These are phyloP conservation scores for Cherax destructor DNA, from an alignment of 1,140 invertebrate species.

Conservation along the genomic window DNA sequence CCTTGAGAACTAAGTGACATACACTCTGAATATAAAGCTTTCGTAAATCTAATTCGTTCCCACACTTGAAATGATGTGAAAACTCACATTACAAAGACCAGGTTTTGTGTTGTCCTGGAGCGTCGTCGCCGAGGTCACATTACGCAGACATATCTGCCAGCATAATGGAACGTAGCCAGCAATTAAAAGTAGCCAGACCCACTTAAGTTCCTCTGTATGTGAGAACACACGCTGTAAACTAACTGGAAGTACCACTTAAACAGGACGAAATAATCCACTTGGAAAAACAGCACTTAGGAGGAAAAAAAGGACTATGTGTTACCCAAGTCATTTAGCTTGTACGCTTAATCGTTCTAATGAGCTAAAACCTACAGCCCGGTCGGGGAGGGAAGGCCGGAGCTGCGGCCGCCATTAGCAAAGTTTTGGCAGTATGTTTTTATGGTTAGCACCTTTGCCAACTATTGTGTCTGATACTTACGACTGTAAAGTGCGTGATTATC, in stretches of 20 bases:
- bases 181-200: background rate
- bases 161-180: background rate
- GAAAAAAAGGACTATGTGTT: conserved; percentile 3
- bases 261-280: conserved; percentile 8
- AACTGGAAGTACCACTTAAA: conserved; percentile 27
- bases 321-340: conserved; percentile 6
- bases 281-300: conserved; percentile 23
- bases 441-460: background rate
- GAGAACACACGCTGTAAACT: background rate
- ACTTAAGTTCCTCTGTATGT: background rate
- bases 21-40: too few species aligned
- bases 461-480: conserved; percentile 1
- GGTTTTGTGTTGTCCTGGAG: background rate
- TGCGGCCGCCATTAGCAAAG: background rate
- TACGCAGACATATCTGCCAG: background rate
- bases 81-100: background rate
- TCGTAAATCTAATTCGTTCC: background rate
- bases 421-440: background rate
- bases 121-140: background rate
- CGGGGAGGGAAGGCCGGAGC: background rate
- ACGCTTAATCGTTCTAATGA: conserved; percentile 38
- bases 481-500: conserved; percentile 2
- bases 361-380: conserved; percentile 34
- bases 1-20: too few species aligned
- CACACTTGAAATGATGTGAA: background rate